phyloP scores from a whole-genome alignment of 2,888 invertebrate genomes.

The Amphipoea lucens region DNA sequence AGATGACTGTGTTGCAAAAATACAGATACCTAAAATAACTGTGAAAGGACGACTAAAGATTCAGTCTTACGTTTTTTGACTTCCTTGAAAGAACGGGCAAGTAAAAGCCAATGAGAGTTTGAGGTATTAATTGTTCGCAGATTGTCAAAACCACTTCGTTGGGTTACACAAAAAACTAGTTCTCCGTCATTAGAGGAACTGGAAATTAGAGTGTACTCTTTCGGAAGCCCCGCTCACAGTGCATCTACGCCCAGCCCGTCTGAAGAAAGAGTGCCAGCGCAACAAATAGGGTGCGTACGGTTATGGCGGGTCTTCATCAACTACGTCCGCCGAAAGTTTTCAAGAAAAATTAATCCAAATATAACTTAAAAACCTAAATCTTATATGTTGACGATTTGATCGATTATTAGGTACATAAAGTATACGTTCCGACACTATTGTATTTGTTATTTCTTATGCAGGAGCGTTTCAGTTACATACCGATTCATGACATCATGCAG shows the following conservation, averaged over 20 bases:
- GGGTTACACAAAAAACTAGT: constrained; percentile 84
- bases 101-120: neutral
- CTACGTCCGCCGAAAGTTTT: constrained; percentile 51
- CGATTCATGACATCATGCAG: neutral
- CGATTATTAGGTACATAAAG: constrained; percentile 1
- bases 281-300: constrained; percentile 73
- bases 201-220: constrained; percentile 83
- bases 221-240: constrained; percentile 74
- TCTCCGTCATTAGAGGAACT: constrained; percentile 83
- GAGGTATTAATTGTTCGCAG: constrained; percentile 65
- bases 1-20: neutral
- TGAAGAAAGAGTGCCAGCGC: constrained; percentile 72
- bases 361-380: constrained; percentile 18
- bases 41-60: neutral
- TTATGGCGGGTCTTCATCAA: constrained; percentile 64
- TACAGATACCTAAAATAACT: neutral
- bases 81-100: too few relatives aligned
- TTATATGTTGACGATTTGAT: constrained; percentile 3
- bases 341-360: constrained; percentile 31
- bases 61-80: neutral
- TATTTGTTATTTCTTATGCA: neutral
- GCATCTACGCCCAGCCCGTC: constrained; percentile 59
- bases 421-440: neutral
- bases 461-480: neutral
- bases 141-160: constrained; percentile 85